Evolutionary conservation across 2,888 invertebrate genomes (phyloP).

Genomic region (Meandrusa payeni): DNA sequence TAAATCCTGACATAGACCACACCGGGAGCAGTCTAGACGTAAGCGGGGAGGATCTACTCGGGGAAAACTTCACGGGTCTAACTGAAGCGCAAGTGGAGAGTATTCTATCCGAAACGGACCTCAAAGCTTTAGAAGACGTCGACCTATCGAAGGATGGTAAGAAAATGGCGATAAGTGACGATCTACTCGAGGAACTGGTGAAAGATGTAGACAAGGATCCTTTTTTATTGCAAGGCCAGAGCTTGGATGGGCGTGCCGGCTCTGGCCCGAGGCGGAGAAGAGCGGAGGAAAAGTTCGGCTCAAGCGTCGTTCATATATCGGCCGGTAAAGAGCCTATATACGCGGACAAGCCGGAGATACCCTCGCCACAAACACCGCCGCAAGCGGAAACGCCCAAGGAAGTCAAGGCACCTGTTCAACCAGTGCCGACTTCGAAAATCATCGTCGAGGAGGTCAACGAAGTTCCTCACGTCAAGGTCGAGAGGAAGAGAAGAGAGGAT

Average conservation of each 20-base stretch:
- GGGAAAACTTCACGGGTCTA: slow-evolving; percentile 55
- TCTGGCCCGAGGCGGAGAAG: slow-evolving; percentile 56
- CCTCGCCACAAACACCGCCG: slow-evolving; percentile 25
- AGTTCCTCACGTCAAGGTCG: slow-evolving; percentile 31
- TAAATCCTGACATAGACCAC: slow-evolving; percentile 38
- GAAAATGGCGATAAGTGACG: slow-evolving; percentile 46
- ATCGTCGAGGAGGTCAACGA: slow-evolving; percentile 60
- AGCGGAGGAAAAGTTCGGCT: slow-evolving; percentile 50
- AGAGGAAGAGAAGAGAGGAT: slow-evolving; percentile 38
- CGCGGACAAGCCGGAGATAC: slow-evolving; percentile 31
- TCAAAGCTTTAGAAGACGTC: slow-evolving; percentile 50
- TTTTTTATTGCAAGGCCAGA: slow-evolving; percentile 75
- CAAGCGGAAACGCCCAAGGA: slow-evolving; percentile 29
- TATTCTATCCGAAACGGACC: slow-evolving; percentile 59
- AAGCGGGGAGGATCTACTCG: slow-evolving; percentile 49
- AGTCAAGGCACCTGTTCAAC: slow-evolving; percentile 26
- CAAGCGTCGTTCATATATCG: slow-evolving; percentile 47
- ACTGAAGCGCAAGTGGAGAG: slow-evolving; percentile 63
- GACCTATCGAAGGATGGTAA: slow-evolving; percentile 39
- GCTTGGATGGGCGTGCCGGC: slow-evolving; percentile 62
- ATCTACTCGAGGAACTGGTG: slow-evolving; percentile 49
- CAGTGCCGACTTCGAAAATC: slow-evolving; percentile 35
- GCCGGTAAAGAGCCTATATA: slow-evolving; percentile 47
- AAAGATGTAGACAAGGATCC: slow-evolving; percentile 49
- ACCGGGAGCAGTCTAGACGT: slow-evolving; percentile 43